Evolutionary conservation across 2,797 vertebrate species (phyloP), one percentile per base, ranked within the genome.

Genomic region (Fratercula arctica): DNA sequence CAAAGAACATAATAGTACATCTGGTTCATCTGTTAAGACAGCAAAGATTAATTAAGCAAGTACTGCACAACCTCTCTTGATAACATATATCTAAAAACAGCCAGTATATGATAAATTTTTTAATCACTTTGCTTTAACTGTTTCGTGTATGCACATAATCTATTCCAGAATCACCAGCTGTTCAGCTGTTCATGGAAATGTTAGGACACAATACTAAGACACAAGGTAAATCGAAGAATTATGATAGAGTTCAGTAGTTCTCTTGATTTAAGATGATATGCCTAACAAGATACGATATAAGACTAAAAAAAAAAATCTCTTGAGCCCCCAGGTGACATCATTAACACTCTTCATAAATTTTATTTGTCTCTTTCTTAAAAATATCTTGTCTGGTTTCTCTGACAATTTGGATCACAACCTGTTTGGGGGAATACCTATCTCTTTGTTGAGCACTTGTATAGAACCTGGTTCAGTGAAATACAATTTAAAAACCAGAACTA

Each of bases 1-100:
- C 97, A 98, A 98, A 98, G 97, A 97, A 96, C 57, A 89, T 96
- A 97, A 95, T 96, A 95, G 92, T 96, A 96, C 95, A 97, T 97
- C 97, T 97, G 97, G 92, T 96, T 97, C 91, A 93, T 97, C 96
- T 97, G 72, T 95, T 97, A 96, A 96, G 85, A 96, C 93, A 96
- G 95, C 95, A 95, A 96, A 96, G 95, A 97, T 97, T 97, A 97
- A 98, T 97, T 97, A 96, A 97, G 90, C 95, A 93, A 97, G 79
- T 97, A 95, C 85, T 91, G 91, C 81, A 86, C 53, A 94, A 90
- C 94, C 72, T 78, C 75, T 89, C 85, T 96, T 97, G 96, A 95
- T 86, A 96, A 94, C 48, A 59, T 80, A 57, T 95, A 67, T 95
- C 90, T 93, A 85, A 96, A 97, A 93, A 1, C 89, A 95, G 87